Conservation (phyloP, 2,797 vertebrate species). For the Chelon labrosus region DNA sequence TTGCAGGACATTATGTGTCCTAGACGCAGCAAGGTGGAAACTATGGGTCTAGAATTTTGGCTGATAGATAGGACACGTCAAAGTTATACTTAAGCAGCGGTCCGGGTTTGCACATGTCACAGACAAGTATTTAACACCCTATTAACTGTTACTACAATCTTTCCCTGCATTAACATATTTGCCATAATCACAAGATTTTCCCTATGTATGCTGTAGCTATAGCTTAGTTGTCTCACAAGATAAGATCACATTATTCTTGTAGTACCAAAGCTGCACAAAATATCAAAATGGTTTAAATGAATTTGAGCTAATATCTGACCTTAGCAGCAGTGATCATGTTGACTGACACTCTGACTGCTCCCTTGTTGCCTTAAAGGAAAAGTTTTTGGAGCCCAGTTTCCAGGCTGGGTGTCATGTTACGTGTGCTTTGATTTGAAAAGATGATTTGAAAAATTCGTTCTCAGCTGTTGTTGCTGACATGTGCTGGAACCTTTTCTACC, state of each 20-base stretch:
- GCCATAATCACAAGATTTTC: not conserved
- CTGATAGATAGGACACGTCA: not conserved
- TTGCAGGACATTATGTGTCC: not conserved
- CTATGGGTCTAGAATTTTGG: not conserved
- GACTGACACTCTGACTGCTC: not conserved
- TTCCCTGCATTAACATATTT: not conserved
- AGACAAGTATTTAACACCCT: not conserved
- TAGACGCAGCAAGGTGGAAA: not conserved
- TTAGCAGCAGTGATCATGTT: not conserved
- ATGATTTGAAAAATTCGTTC: conserved; percentile 38
- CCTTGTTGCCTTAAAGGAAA: no score
- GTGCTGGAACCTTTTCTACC: not conserved
- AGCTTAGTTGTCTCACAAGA: not conserved
- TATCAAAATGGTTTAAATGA: no score
- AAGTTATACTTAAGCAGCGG: not conserved
- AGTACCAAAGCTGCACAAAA: not conserved
- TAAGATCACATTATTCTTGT: no score
- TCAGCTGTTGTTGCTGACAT: conserved; percentile 10
- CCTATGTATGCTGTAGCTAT: not conserved
- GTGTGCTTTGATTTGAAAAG: conserved; percentile 37
- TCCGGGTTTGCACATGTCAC: not conserved
- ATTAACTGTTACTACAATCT: not conserved
- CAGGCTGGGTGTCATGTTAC: not conserved
- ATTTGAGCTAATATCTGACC: no score
- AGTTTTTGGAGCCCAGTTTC: conserved; percentile 15